These are phyloP conservation scores for Drosophila koepferae DNA, from an alignment of 2,888 invertebrate genomes.

Conservation along the genomic window DNA sequence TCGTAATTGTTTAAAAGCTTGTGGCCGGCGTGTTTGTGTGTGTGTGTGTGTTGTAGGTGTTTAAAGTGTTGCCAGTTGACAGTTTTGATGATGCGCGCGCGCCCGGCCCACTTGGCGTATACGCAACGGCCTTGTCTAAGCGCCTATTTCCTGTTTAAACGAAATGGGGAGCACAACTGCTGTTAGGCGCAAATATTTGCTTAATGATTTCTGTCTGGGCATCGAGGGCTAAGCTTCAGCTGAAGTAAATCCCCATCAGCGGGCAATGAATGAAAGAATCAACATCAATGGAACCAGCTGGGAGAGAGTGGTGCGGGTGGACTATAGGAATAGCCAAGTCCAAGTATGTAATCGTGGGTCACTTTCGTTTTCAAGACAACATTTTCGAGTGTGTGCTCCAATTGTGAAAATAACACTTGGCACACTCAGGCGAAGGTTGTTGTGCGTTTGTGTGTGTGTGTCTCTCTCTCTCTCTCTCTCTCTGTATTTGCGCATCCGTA, in stretches of 20 bases:
- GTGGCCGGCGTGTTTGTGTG: not conserved
- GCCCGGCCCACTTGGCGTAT: conserved; percentile 33
- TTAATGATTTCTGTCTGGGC: not conserved
- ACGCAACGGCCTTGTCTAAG: conserved; percentile 53
- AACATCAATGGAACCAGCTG: conserved; percentile 56
- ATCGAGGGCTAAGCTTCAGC: conserved; percentile 5
- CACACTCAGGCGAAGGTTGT: conserved; percentile 73
- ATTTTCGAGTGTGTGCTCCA: conserved; percentile 72
- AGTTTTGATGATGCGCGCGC: conserved; percentile 46
- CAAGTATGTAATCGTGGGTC: conserved; percentile 74
- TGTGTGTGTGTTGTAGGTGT: conserved; percentile 62
- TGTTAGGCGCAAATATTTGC: conserved; percentile 22
- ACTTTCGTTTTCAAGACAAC: conserved; percentile 77
- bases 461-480: not conserved
- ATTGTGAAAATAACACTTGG: conserved; percentile 78
- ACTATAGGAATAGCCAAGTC: conserved; percentile 4
- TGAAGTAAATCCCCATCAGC: conserved; percentile 2
- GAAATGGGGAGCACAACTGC: not conserved
- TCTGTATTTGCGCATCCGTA: conserved; percentile 32
- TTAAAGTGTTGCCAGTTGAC: conserved; percentile 71
- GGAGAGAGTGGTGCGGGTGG: not conserved
- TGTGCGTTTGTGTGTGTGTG: conserved; percentile 15
- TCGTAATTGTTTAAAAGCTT: conserved; percentile 57
- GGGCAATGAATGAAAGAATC: conserved; percentile 61
- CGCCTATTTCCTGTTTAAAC: conserved; percentile 18